A percentile compares a stretch with the other conserved stretches of the same genome.
Conservation (phyloP, 2,888 invertebrate genomes). For the Pseudococcus longispinus region DNA sequence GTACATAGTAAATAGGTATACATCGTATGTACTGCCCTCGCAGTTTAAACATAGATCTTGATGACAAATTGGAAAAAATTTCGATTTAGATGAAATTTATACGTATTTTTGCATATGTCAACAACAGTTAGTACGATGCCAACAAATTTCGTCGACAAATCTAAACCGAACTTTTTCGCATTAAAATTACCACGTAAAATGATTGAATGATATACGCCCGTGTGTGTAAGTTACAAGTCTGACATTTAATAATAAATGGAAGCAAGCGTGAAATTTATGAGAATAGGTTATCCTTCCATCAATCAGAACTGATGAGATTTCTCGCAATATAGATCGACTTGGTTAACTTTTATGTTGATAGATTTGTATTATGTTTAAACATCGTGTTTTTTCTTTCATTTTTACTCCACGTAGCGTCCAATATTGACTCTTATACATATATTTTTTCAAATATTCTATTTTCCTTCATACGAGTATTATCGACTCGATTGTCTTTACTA, state of each 20-base stretch:
- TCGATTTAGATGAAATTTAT: neutral
- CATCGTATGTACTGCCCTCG: neutral
- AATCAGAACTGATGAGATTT: conserved; percentile 53
- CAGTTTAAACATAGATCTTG: neutral
- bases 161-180: conserved; percentile 3
- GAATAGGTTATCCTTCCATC: conserved; percentile 56
- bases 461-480: neutral
- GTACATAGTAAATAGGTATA: neutral
- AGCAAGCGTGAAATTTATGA: conserved; percentile 52
- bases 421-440: neutral
- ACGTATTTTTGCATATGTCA: neutral
- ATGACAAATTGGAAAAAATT: conserved; percentile 10
- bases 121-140: neutral
- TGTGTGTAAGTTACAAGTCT: conserved; percentile 45
- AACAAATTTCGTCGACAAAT: neutral
- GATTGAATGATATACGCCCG: conserved; percentile 21
- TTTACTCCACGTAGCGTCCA: neutral
- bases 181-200: conserved; percentile 25
- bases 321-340: conserved; percentile 47
- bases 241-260: conserved; percentile 55
- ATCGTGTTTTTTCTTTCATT: neutral
- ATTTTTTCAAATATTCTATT: neutral
- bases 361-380: conserved; percentile 40
- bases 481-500: neutral
- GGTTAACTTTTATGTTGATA: conserved; percentile 49